Evolutionary conservation across 2,797 vertebrate species (phyloP).

Genomic region (Petrocephalus sullivani): DNA sequence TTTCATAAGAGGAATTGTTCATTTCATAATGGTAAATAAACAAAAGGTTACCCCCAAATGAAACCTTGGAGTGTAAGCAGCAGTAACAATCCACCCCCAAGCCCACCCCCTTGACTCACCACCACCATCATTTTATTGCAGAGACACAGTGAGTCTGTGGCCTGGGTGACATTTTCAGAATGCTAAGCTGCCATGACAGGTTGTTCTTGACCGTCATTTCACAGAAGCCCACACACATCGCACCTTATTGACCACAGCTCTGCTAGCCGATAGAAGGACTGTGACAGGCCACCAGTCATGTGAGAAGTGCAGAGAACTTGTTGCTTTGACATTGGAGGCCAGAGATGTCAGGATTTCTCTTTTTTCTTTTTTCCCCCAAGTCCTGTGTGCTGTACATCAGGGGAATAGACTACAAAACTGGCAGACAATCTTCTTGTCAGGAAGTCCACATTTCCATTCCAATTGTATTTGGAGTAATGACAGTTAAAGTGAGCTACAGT

Average conservation of each 20-base stretch:
- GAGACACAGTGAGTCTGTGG: constrained; percentile 26
- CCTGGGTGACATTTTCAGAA: constrained; percentile 49
- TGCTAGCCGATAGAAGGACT: constrained; percentile 5
- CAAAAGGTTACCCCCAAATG: background rate
- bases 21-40: background rate
- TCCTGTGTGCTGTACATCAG: constrained; percentile 4
- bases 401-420: constrained; percentile 20
- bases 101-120: background rate
- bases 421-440: background rate
- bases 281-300: constrained; percentile 2
- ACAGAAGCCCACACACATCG: constrained; percentile 42
- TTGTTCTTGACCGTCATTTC: constrained; percentile 51
- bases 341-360: constrained; percentile 12
- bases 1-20: background rate
- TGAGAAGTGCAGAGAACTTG: constrained; percentile 30
- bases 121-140: background rate
- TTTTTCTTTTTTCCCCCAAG: background rate
- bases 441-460: background rate
- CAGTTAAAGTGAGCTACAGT: background rate
- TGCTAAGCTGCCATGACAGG: constrained; percentile 46
- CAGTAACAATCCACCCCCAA: background rate
- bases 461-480: constrained; percentile 9
- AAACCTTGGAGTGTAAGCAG: background rate
- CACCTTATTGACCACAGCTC: constrained; percentile 34
- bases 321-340: constrained; percentile 26